Base-by-base conservation (phyloP, 2,797 vertebrate species). In the Cheracebus regulus region DNA sequence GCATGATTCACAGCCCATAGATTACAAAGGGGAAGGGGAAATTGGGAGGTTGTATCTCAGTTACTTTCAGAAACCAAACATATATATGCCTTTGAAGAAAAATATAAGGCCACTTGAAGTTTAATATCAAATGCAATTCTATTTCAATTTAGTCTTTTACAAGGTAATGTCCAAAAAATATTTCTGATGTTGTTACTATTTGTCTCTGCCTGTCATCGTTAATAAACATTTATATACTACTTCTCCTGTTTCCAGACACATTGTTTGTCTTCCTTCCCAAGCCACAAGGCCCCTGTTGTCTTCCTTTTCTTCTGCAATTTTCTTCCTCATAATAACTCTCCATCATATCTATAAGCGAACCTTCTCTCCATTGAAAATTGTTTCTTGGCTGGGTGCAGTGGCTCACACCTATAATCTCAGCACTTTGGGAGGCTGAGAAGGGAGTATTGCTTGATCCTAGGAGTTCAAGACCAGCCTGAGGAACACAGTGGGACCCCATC, bases 1-100 rank as follows among this genome's bases (percentile, higher is more conserved):
- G 88, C 88, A 55, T 96, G 82, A 96, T 89, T 93, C 75, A 97
- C 7, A 61, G 52, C 20, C 10, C 36, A 78, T 87, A 48, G 46
- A 58, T 96, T 55, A 85, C 61, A 96, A n/a, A 90, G 78, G 64
- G 50, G 95, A 93, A 75, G 46, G 4, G 20, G 8, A 10, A 20
- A 26, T 87, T 81, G 55, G 41, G 64, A 78, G 52, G 1, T 15
- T 85, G 19, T 72, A 89, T 82, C 30, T 92, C 82, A 80, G 39
- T 97, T 93, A 93, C 76, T 87, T 96, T 94, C 80, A 79, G 67
- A 96, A 98, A 97, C 97, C 91, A 94, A 96, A 98, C 84, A 89
- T 83, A 88, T 93, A 12, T 83, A 88, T 61, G 46, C 64, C 39
- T 39, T 83, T 73, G 67, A 94, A 90, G 88, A 94, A 94, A 96